Base-by-base conservation (phyloP, 2,113 vertebrate genomes). In the Laticauda colubrina region DNA sequence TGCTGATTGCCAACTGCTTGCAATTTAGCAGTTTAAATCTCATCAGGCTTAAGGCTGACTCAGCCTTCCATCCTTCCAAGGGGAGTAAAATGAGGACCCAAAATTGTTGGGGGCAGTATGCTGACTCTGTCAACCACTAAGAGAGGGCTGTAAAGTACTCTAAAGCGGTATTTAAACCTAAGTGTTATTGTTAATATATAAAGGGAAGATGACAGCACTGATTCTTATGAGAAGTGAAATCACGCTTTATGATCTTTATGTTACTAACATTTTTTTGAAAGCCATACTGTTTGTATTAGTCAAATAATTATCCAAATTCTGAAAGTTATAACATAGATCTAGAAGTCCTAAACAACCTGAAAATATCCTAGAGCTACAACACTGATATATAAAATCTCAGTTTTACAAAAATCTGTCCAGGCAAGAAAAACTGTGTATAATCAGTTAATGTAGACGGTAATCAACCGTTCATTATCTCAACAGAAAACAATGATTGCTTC, bases 391-490 rank as follows among this genome's bases (percentile, higher is more conserved):
- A 94, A 48, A 57, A 51, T 93, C 94, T 91, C 57, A 94, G 0
- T 18, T 93, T 89, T 93, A 26, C 15, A 93, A 93, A 34, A 96
- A 95, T 48, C 91, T 26, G 89, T 21, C 56, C 85, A 92, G 14
- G 90, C 69, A 92, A 94, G 64, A 0, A 91, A 29, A 95, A 87
- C 57, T 88, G 88, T 69, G 43, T 61, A 3, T 92, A 48, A 90
- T 96, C 94, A 93, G 94, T 89, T 57, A 57, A 4, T 94, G 94
- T 92, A 24, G 57, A 92, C 18, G 64, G 0, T 88, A 93, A 95
- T 94, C 24, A 91, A 29, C 5, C 0, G 55, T 93, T 94, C 94
- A 86, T 90, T 95, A 94, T 56, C 94, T 93, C 14, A 56, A 96
- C 91, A 94, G 91, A 94, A 59, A 34, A 81, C 75, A 81, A 43